Base-by-base conservation (phyloP, 2,797 vertebrate species). In the Myotis myotis region DNA sequence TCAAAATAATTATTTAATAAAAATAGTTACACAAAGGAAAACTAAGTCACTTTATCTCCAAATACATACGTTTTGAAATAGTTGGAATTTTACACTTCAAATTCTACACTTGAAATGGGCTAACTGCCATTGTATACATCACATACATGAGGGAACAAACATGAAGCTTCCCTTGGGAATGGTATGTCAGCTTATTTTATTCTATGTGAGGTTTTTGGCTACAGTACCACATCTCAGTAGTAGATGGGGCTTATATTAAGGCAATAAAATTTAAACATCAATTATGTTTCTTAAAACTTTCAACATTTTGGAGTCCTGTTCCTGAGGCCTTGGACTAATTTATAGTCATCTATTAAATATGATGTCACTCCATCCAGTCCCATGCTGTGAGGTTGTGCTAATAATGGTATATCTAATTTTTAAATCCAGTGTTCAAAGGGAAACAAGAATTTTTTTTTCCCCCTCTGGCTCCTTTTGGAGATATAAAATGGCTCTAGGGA, bases 331-430 rank as follows among this genome's bases (percentile, higher is more conserved):
- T 93, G 84, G 91, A 41, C 87, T 85, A 78, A 96, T 71, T 93
- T 89, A 10, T 28, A 81, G 23, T 60, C 22, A 28, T 87, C 17
- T 87, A 12, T 83, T 89, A 87, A 91, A 82, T 72, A 55, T 33
- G 78, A 9, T 30, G 20, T 4, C 15, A 74, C 8, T 79, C 33
- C 15, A 81, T 68, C 49, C 44, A 71, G n/a, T 71, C 9, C 51
- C 66, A 72, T 28, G 33, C 85, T 93, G 68, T 66, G 72, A 95
- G 25, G 30, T 95, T 75, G 81, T 90, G 55, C 53, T 93, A 96
- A 94, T 88, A 87, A 75, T 70, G 60, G 51, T 90, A 93, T 72
- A 82, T 92, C 57, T 94, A 92, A 96, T 95, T 96, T 93, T 92
- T 93, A 93, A 96, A 90, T 76, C 30, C 47, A 85, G 10, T 41